A percentile compares a stretch with the other conserved stretches of the same genome.
phyloP scores from a whole-genome alignment of 2,888 invertebrate species.

The Operophtera brumata region DNA sequence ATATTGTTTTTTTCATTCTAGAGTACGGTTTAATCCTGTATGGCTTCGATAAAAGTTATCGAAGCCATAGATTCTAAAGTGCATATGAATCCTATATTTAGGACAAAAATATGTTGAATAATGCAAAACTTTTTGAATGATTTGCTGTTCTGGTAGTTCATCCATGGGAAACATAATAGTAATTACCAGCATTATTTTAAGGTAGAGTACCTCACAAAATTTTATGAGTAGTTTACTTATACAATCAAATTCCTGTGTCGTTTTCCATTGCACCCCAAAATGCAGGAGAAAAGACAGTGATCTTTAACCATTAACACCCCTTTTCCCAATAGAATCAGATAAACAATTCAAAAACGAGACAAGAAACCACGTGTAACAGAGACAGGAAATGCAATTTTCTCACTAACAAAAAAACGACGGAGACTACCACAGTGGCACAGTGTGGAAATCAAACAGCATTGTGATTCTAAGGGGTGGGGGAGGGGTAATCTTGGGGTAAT shows the following conservation, averaged over 20 bases:
- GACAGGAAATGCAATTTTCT: conserved; percentile 24
- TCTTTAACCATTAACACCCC: conserved; percentile 18
- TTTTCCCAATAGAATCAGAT: conserved; percentile 9
- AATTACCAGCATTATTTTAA: no score
- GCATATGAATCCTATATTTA: no score
- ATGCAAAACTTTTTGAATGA: no score
- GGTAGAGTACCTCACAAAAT: no score
- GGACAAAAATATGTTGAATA: no score
- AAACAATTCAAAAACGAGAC: conserved; percentile 15
- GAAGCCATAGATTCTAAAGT: no score
- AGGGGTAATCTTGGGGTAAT: conserved; percentile 41
- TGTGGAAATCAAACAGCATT: conserved; percentile 41
- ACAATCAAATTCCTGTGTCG: not conserved
- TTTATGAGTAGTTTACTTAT: no score
- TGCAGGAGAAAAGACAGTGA: not conserved
- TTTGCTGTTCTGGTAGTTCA: no score
- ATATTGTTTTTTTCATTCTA: no score
- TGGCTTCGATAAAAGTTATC: no score
- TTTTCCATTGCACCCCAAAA: conserved; percentile 5
- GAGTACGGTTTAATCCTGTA: no score
- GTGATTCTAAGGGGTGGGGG: conserved; percentile 31
- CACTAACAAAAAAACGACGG: conserved; percentile 29
- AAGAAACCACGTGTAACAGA: conserved; percentile 8
- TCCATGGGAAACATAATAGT: no score
- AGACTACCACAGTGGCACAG: conserved; percentile 29